Evolutionary conservation across 2,113 vertebrate genomes (phyloP).

Genomic region (Rhineura floridana): DNA sequence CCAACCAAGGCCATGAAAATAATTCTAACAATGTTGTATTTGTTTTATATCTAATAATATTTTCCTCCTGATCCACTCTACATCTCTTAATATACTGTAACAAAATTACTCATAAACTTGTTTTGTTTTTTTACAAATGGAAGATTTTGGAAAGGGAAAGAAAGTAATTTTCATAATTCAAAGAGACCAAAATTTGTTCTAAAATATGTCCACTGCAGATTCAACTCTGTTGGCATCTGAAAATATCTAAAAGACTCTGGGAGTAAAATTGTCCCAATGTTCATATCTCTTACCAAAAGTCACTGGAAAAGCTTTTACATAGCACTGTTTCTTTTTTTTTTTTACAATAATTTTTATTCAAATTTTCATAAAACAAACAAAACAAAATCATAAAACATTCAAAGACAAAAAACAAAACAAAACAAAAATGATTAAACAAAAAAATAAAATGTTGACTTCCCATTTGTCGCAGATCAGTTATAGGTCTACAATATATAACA

Average conservation of each 20-base stretch:
- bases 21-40: neutral
- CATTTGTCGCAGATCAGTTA: too few relatives aligned
- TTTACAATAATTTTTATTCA: too few relatives aligned
- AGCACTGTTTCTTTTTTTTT: neutral
- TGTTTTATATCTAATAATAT: neutral
- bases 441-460: too few relatives aligned
- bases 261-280: neutral
- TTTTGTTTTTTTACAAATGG: neutral
- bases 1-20: slow-evolving; percentile 24
- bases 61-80: neutral
- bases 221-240: neutral
- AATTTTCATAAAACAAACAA: too few relatives aligned
- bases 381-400: too few relatives aligned
- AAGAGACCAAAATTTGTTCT: neutral
- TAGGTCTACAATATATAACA: too few relatives aligned
- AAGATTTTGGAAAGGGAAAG: neutral
- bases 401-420: too few relatives aligned
- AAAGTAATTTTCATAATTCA: neutral
- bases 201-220: neutral
- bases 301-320: neutral
- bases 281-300: neutral
- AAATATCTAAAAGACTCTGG: neutral
- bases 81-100: neutral
- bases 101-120: neutral
- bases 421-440: too few relatives aligned